These are phyloP conservation scores for Trachelus stipa DNA, from an alignment of 2,888 invertebrate species.

Conservation along the genomic window DNA sequence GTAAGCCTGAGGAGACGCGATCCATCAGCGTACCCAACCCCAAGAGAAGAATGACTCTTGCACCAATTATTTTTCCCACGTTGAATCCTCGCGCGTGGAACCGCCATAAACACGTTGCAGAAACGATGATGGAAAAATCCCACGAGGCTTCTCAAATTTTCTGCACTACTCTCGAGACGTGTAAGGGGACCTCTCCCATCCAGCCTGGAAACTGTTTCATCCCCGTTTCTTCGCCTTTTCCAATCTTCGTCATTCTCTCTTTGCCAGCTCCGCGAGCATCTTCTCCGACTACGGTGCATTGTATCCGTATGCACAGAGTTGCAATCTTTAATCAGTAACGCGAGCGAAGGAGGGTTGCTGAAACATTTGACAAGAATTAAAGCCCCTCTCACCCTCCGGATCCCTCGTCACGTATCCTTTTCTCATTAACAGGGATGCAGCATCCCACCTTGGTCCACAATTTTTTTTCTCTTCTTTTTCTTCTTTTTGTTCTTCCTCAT, in stretches of 20 bases:
- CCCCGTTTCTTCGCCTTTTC: neutral
- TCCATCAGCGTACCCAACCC: neutral
- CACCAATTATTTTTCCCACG: neutral
- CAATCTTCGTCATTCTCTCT: neutral
- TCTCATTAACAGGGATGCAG: conserved; percentile 47
- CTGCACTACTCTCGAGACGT: neutral
- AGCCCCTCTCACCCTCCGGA: neutral
- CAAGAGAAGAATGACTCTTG: neutral
- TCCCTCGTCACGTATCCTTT: conserved; percentile 33
- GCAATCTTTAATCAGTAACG: neutral
- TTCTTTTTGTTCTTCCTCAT: conserved; percentile 27
- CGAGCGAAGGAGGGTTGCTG: neutral
- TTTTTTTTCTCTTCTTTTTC: conserved; percentile 15
- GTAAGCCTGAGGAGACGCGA: neutral
- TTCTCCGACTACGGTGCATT: neutral
- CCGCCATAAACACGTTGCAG: neutral
- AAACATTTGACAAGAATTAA: neutral
- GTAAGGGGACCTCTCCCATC: neutral
- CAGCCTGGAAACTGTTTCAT: neutral
- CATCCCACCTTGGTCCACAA: conserved; percentile 19
- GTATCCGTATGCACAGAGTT: neutral
- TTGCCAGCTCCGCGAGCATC: neutral
- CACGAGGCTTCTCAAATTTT: neutral
- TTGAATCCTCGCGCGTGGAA: neutral
- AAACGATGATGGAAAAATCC: neutral